A percentile compares a stretch with the other conserved stretches of the same genome.
These are phyloP conservation scores for Mesorhabditis spiculigera DNA, from an alignment of 2,888 invertebrate species.

Conservation along the genomic window DNA sequence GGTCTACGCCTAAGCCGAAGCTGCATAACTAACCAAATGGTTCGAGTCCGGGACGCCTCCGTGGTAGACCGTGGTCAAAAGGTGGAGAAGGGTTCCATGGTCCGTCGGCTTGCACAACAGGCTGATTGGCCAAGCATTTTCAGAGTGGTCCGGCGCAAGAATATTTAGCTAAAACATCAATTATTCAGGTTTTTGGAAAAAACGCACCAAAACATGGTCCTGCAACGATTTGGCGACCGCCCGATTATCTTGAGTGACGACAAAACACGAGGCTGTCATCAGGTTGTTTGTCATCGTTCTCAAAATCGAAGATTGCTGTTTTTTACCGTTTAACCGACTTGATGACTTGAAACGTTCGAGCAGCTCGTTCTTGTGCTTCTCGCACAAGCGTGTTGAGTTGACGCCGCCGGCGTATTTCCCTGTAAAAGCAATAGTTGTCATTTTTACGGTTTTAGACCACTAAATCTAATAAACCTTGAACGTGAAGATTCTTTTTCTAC, in stretches of 20 bases:
- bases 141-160: no score
- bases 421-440: neutral
- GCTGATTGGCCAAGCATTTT: neutral
- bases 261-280: conserved; percentile 2
- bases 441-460: neutral
- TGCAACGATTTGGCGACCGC: neutral
- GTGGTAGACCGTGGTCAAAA: neutral
- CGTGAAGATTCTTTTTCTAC: no score
- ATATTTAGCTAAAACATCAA: no score
- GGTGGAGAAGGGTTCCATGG: neutral
- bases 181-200: neutral
- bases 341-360: neutral
- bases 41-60: neutral
- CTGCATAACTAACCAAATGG: neutral
- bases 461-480: no score
- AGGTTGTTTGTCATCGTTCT: neutral
- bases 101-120: neutral
- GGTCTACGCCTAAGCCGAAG: neutral
- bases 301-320: neutral
- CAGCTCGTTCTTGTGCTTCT: conserved; percentile 1
- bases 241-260: neutral
- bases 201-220: neutral
- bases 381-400: neutral
- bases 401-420: neutral
- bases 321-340: neutral